Percentiles rank a stretch among this genome's conserved stretches.
These are phyloP conservation scores for Pomatorhinus ruficollis DNA, from an alignment of 2,113 vertebrate species.

Conservation along the genomic window DNA sequence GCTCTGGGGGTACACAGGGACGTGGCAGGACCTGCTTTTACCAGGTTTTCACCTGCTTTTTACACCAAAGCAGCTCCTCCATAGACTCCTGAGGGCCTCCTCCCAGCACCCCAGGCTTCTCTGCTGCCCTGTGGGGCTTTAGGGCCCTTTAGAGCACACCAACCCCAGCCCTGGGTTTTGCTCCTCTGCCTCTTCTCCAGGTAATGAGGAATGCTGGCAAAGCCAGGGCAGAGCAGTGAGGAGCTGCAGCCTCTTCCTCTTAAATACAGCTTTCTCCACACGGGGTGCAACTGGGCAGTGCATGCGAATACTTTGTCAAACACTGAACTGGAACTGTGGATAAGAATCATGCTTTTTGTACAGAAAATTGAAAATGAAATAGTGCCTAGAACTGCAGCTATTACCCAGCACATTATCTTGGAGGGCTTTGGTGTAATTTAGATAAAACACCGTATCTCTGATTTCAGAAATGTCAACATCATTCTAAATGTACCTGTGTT, in stretches of 20 bases:
- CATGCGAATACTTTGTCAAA: neutral
- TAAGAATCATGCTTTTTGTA: conserved; percentile 25
- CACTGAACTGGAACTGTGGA: neutral
- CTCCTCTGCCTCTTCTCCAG: rapidly evolving
- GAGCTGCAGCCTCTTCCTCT: neutral
- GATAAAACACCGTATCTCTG: conserved; percentile 1
- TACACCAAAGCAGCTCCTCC: neutral
- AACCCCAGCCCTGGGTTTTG: neutral
- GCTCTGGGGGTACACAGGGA: rapidly evolving
- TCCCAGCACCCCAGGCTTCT: neutral
- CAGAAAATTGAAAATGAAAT: conserved; percentile 45
- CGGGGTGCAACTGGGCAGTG: neutral
- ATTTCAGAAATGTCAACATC: conserved; percentile 34
- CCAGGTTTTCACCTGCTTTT: neutral
- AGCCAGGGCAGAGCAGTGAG: neutral
- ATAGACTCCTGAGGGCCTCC: neutral
- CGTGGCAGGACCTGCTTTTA: rapidly evolving
- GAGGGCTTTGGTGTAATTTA: conserved; percentile 40
- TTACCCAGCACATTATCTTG: conserved; percentile 40
- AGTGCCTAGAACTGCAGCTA: conserved; percentile 7
- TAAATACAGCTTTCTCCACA: neutral
- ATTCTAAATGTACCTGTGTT: neutral
- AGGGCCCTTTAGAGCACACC: neutral
- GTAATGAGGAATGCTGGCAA: neutral
- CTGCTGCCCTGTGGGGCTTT: neutral